phyloP scores from a whole-genome alignment of 1,140 invertebrate species.

The Gonatopus flavifemur region DNA sequence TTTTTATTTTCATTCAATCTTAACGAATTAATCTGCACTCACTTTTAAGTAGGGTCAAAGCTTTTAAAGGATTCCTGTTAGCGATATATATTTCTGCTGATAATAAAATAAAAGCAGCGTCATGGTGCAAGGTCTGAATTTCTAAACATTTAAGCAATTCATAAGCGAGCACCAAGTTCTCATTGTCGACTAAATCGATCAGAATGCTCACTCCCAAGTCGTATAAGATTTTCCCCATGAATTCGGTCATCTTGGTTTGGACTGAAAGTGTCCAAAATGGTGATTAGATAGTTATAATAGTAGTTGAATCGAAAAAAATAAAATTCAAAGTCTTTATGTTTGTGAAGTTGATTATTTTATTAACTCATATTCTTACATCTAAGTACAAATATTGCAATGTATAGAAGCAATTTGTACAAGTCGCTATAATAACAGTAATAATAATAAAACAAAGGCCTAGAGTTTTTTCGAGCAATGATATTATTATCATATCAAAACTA shows the following conservation, averaged over 20 bases:
- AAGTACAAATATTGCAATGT: too few relatives aligned
- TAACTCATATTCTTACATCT: slow-evolving; percentile 7
- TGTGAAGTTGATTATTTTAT: slow-evolving; percentile 11
- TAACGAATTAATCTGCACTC: too few relatives aligned
- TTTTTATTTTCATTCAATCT: neutral
- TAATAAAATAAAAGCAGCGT: slow-evolving; percentile 28
- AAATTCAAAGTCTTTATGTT: slow-evolving; percentile 14
- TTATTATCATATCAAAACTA: too few relatives aligned
- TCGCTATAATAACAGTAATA: too few relatives aligned
- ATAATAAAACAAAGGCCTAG: too few relatives aligned
- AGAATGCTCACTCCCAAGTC: slow-evolving; percentile 26
- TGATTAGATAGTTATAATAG: slow-evolving; percentile 9
- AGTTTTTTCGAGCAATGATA: too few relatives aligned
- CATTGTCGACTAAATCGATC: slow-evolving; percentile 25
- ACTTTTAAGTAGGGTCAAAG: slow-evolving; percentile 36
- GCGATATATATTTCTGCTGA: slow-evolving; percentile 41
- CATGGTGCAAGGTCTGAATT: slow-evolving; percentile 11
- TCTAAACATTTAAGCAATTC: slow-evolving; percentile 26
- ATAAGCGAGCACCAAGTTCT: slow-evolving; percentile 34
- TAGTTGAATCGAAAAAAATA: slow-evolving; percentile 11
- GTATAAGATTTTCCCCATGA: slow-evolving; percentile 18
- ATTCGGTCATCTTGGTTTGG: slow-evolving; percentile 5
- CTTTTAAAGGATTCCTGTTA: slow-evolving; percentile 33
- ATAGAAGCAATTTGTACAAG: too few relatives aligned
- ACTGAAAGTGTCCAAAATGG: slow-evolving; percentile 31